Evolutionary conservation across 2,797 vertebrate genomes (phyloP), one percentile per base, ranked within the genome.

Genomic region (Falco novaeseelandiae): DNA sequence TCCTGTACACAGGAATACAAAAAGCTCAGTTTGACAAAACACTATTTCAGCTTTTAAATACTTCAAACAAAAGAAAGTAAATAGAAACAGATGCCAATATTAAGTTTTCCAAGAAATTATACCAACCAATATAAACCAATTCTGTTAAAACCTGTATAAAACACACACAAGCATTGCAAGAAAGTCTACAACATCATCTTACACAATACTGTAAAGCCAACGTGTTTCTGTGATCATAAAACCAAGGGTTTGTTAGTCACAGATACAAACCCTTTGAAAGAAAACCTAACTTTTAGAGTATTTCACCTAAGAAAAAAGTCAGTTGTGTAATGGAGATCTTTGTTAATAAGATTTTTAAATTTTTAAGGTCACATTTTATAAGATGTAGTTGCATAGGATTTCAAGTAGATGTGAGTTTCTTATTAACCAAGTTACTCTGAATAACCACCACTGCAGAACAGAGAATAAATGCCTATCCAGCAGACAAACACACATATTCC

Each of bases 401-500:
- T 79, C 30, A 82, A 36, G 4, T 2, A 83, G 8, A 70, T 52
- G 10, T 23, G 0, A 44, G 48, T 40, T 89, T 52, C 7, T 29
- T 26, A 40, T 44, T 44, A 79, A 63, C 5, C 0, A 5, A 66
- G 5, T 76, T 38, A 30, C 29, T 87, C 89, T 66, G 72, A 83
- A 69, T 46, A 58, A 59, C 27, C 25, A 40, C 9, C 3, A 1
- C 0, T 14, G 6, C 12, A 89, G 62, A 94, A 80, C 18, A 90
- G 84, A 79, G 36, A 83, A 42, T 0, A 65, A 58, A 44, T 6
- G 2, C 2, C 11, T n/a, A 62, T 9, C 7, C 32, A 51, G 32
- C 1, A 54, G 16, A 70, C 34, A 77, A 82, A 66, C 14, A 32
- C 0, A 1, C 4, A 3, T 0, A 0, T 1, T 38, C 83, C 67